These are phyloP conservation scores for Channa striata DNA, from an alignment of 2,797 vertebrate genomes.

Conservation along the genomic window DNA sequence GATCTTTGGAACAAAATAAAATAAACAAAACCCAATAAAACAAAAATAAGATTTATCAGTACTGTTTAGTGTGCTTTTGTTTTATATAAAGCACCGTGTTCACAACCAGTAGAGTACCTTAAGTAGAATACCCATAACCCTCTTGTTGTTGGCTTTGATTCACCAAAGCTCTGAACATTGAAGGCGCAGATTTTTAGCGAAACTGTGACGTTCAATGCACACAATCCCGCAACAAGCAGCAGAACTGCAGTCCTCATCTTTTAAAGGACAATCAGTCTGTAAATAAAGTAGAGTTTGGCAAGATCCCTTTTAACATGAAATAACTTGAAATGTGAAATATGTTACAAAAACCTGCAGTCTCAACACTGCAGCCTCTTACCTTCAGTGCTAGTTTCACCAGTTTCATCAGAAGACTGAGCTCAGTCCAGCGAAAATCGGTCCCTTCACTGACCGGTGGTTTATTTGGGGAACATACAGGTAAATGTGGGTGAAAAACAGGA, in stretches of 20 bases:
- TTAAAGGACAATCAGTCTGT: slow-evolving; percentile 26
- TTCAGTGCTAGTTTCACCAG: slow-evolving; percentile 35
- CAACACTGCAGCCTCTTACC: slow-evolving; percentile 60
- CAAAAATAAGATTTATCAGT: background rate
- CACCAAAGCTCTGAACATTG: slow-evolving; percentile 87
- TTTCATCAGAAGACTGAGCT: slow-evolving; percentile 45
- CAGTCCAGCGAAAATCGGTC: slow-evolving; percentile 54
- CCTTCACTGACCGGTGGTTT: slow-evolving; percentile 51
- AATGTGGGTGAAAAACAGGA: slow-evolving; percentile 56
- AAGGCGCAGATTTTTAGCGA: slow-evolving; percentile 88
- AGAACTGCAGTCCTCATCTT: slow-evolving; percentile 74
- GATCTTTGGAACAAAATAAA: slow-evolving; percentile 75
- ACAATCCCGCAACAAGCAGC: slow-evolving; percentile 68
- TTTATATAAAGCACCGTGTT: background rate
- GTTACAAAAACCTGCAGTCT: background rate
- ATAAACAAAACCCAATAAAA: background rate
- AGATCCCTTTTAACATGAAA: slow-evolving; percentile 39
- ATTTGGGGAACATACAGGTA: slow-evolving; percentile 81
- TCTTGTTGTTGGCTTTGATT: slow-evolving; percentile 85
- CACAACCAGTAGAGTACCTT: slow-evolving; percentile 75
- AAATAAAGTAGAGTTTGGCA: slow-evolving; percentile 29
- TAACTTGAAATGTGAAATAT: slow-evolving; percentile 50
- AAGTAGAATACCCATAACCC: slow-evolving; percentile 82
- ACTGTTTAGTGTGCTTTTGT: background rate
- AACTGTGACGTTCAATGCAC: slow-evolving; percentile 45